Percentiles rank a stretch among this genome's conserved stretches.
Evolutionary conservation across 2,113 vertebrate species (phyloP).

Genomic region (Tragelaphus scriptus): DNA sequence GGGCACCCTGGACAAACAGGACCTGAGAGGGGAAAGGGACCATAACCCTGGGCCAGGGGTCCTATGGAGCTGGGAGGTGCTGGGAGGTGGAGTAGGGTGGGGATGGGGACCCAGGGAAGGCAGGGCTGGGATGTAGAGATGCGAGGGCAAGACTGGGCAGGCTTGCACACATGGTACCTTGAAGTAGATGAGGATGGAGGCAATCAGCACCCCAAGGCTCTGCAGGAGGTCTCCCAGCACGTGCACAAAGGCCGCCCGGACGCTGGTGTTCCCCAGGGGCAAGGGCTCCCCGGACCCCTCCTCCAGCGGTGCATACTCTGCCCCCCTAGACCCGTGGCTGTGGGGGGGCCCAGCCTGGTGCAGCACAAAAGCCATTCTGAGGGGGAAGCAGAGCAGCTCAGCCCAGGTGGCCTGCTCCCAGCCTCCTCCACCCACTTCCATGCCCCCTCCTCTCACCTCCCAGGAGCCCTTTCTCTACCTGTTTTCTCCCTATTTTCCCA

Average conservation of each 20-base stretch:
- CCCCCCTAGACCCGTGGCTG: constrained; percentile 69
- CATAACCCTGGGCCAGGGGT: background rate
- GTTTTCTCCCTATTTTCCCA: background rate
- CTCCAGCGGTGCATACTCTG: constrained; percentile 89
- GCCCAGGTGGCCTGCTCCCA: background rate
- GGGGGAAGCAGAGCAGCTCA: constrained; percentile 48
- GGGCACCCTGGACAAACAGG: background rate
- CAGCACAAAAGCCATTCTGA: constrained; percentile 96
- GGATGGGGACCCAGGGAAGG: background rate
- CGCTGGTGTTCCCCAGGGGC: constrained; percentile 88
- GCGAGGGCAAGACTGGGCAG: background rate
- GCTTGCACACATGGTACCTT: constrained; percentile 80
- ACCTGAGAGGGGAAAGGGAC: background rate
- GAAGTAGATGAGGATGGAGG: constrained; percentile 94
- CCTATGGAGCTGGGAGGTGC: background rate
- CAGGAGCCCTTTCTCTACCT: background rate
- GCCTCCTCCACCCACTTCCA: background rate
- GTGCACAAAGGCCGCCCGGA: constrained; percentile 94
- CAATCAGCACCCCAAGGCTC: constrained; percentile 93
- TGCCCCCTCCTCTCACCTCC: background rate
- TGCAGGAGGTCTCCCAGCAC: constrained; percentile 97
- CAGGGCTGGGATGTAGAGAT: background rate
- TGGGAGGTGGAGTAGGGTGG: background rate
- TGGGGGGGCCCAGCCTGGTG: constrained; percentile 90
- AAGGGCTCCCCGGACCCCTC: constrained; percentile 82